A percentile compares a stretch with the other conserved stretches of the same genome.
Evolutionary conservation across 2,888 invertebrate genomes (phyloP).

Genomic region (Pterobdella sp.): DNA sequence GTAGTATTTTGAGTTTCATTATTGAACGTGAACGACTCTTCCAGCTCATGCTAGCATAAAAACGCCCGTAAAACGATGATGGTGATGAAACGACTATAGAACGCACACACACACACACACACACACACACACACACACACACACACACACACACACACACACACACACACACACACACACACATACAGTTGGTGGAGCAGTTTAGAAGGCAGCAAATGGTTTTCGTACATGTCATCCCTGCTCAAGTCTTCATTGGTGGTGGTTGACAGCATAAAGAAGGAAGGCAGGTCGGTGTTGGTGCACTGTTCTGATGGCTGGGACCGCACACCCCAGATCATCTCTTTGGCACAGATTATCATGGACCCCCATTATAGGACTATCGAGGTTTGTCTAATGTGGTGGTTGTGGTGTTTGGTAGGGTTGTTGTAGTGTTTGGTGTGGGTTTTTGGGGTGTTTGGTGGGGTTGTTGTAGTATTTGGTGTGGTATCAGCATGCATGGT

Average conservation of each 20-base stretch:
- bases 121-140: background rate
- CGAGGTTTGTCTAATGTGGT: conserved; percentile 56
- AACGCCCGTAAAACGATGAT: too few species aligned
- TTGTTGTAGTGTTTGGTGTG: background rate
- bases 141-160: background rate
- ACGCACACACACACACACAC: background rate
- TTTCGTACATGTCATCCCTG: conserved; percentile 77
- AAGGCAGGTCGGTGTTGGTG: conserved; percentile 80
- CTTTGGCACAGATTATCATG: conserved; percentile 79
- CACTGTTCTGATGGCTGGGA: conserved; percentile 99
- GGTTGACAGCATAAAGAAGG: conserved; percentile 60
- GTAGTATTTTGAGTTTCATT: too few species aligned
- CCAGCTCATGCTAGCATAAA: too few species aligned
- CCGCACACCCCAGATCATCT: conserved; percentile 90
- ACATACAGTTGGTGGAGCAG: conserved; percentile 72
- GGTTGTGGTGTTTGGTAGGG: background rate
- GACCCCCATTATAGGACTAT: conserved; percentile 90
- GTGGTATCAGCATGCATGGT: too few species aligned
- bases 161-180: background rate
- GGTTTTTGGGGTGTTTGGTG: background rate
- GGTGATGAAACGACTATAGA: background rate
- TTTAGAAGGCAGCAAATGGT: conserved; percentile 82
- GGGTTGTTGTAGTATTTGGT: background rate
- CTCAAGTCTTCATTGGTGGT: conserved; percentile 72
- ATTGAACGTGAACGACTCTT: too few species aligned